These are phyloP conservation scores for Campoplex nolae DNA, from an alignment of 2,888 invertebrate species.

Conservation along the genomic window DNA sequence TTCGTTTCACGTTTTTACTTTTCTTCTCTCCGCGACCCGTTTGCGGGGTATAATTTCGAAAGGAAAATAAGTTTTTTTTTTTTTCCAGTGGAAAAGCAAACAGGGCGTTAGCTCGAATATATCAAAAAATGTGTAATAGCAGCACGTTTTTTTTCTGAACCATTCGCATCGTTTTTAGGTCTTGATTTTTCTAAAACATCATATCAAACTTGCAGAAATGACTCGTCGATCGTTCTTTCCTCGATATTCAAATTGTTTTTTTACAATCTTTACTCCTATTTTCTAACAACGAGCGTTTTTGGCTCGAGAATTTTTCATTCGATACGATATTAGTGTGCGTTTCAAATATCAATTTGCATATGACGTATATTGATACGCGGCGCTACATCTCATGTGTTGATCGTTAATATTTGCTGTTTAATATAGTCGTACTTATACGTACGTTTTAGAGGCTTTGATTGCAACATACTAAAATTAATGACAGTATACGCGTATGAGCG, in stretches of 20 bases:
- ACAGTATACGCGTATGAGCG: constrained; percentile 16
- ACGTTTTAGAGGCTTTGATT: constrained; percentile 30
- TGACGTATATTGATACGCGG: neutral
- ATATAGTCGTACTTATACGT: constrained; percentile 7
- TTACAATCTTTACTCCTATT: neutral
- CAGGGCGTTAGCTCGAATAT: constrained; percentile 48
- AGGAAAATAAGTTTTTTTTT: constrained; percentile 64
- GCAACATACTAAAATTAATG: constrained; percentile 54
- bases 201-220: neutral
- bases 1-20: constrained; percentile 51
- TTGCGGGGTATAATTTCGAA: constrained; percentile 69
- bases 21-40: constrained; percentile 33
- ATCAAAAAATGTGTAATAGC: constrained; percentile 27
- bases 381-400: neutral
- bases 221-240: neutral
- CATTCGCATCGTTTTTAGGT: neutral
- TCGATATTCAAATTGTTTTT: neutral
- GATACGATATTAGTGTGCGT: neutral
- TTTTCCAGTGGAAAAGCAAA: constrained; percentile 55
- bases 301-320: neutral
- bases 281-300: neutral
- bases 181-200: neutral
- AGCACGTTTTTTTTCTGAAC: neutral
- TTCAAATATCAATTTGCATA: constrained; percentile 16
- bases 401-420: constrained; percentile 18